Evolutionary conservation across 1,140 invertebrate genomes (phyloP), one percentile per base, ranked within the genome.

Genomic region (Cotesia typhae): DNA sequence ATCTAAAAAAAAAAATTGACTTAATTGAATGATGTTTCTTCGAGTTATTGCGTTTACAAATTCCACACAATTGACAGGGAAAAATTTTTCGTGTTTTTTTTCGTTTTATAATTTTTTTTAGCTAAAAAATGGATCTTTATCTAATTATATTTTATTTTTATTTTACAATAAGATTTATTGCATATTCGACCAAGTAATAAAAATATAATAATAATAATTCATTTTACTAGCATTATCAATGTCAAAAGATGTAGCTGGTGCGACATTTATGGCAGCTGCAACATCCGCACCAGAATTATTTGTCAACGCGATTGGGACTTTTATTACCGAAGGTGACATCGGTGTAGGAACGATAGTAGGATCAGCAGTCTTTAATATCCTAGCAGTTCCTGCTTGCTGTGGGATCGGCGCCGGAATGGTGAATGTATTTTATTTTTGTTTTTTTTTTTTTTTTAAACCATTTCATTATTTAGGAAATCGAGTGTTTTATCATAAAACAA

Each of bases 361-460:
- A 7, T 92, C 90, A 57, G 91, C 91, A 12, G 90, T 92, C 0
- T 92, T 92, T 80, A 93, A 92, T 80, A 90, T 92, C 66, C 84
- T 93, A 63, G 91, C 90, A 20, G 91, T 93, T 1, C 90, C 92
- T 36, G 90, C 90, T 69, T 86, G 91, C 64, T 92, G 91, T 80
- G 90, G 90, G 36, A 35, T 88, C 89, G 75, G 89, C 90, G 75
- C 28, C 86, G 85, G n/a, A 86, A 88, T 76, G 83, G 90, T 91
- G 82, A 73, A 20, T 71, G 55, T 37, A 38, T 17, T 59, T 59
- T 14, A 5, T 28, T 10, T 59, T 12, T 55, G 10, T n/a, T 55
- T 14, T 14, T 14, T 55, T 14, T 14, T 14, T 12, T 7, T 55
- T 55, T 14, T 55, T 55, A 55, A 17, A 14, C 14, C 12, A 4